Conservation (phyloP, 2,797 vertebrate species). For the Carcharodon carcharias region DNA sequence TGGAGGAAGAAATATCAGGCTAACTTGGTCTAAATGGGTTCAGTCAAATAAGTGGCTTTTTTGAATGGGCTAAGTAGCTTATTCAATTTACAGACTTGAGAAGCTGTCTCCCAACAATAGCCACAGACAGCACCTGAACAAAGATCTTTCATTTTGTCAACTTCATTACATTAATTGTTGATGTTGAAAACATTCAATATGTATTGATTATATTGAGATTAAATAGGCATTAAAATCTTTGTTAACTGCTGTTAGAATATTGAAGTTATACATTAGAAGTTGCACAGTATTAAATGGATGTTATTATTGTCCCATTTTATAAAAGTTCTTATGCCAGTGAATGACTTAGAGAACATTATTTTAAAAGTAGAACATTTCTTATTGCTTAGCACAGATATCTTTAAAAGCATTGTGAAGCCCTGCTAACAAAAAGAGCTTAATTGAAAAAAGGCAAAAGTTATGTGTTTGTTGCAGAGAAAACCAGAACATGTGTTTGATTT, state of each 20-base stretch:
- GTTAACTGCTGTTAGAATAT: not conserved
- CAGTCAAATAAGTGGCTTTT: not conserved
- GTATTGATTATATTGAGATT: not conserved
- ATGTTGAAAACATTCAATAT: not conserved
- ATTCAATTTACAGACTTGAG: not conserved
- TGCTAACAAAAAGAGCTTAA: not conserved
- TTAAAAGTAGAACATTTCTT: not conserved
- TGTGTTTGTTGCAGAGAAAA: not conserved
- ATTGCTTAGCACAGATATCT: not conserved
- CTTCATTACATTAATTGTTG: not conserved
- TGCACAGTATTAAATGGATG: not conserved
- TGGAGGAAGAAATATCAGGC: not conserved
- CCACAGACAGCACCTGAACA: not conserved
- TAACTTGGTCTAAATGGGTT: not conserved
- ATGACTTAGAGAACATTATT: not conserved
- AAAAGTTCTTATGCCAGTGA: not conserved
- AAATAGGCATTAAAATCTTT: not conserved
- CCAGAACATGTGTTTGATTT: not conserved
- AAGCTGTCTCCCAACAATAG: not conserved
- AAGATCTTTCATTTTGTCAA: not conserved
- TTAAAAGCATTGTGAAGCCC: not conserved
- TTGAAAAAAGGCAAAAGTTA: not conserved
- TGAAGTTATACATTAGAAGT: not conserved
- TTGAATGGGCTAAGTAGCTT: not conserved
- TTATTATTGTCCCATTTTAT: not conserved